Percentiles rank a stretch among this genome's conserved stretches.
Conservation (phyloP, 2,888 invertebrate species). For the Actias luna region DNA sequence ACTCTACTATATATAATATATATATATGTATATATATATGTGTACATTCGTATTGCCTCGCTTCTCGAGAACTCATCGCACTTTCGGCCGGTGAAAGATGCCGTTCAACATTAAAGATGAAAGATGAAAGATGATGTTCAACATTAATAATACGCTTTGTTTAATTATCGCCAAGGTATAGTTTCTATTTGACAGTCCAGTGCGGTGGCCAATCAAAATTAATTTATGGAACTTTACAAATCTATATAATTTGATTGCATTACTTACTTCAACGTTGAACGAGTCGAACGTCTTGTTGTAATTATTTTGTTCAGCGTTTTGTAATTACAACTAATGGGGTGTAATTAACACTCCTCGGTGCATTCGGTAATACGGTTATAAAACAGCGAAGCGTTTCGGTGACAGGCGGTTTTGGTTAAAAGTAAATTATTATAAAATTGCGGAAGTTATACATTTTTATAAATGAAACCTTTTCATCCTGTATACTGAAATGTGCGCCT, state of each 20-base stretch:
- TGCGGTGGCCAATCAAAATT: not conserved
- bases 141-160: conserved; percentile 9
- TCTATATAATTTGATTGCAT: conserved; percentile 6
- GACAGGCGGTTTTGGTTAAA: too few relatives aligned
- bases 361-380: too few relatives aligned
- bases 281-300: not conserved
- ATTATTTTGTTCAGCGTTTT: not conserved
- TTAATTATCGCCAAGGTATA: conserved; percentile 6
- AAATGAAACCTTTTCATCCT: too few relatives aligned
- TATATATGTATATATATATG: too few relatives aligned
- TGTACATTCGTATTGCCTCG: too few relatives aligned
- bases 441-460: too few relatives aligned
- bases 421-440: too few relatives aligned
- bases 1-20: too few relatives aligned
- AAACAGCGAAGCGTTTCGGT: too few relatives aligned
- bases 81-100: conserved; percentile 51
- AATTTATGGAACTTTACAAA: not conserved
- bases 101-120: too few relatives aligned
- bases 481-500: too few relatives aligned
- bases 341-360: too few relatives aligned
- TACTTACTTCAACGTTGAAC: not conserved
- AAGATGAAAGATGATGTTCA: not conserved
- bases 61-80: conserved; percentile 18
- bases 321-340: not conserved
- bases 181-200: conserved; percentile 8